Evolutionary conservation across 2,888 invertebrate species (phyloP).

Genomic region (Leptothorax acervorum): DNA sequence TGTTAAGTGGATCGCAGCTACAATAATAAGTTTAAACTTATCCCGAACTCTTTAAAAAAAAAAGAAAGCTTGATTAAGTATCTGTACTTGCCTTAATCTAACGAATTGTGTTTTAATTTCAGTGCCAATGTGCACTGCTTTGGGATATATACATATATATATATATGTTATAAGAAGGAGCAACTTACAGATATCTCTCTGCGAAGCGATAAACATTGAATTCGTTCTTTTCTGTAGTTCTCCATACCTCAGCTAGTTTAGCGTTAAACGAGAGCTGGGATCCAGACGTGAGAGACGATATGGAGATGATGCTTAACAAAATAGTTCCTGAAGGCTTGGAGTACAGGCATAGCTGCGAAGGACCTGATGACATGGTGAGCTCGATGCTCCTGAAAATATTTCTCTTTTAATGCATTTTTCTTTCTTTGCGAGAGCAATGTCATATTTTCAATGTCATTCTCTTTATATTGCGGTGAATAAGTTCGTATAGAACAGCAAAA

Average conservation of each 20-base stretch:
- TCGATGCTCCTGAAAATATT: background rate
- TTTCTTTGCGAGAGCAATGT: background rate
- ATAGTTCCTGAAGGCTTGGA: conserved; percentile 98
- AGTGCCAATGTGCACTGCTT: background rate
- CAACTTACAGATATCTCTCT: background rate
- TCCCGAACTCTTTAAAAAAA: too few relatives aligned
- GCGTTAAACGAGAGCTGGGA: conserved; percentile 99
- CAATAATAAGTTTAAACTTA: too few relatives aligned
- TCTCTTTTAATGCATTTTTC: background rate
- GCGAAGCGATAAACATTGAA: background rate
- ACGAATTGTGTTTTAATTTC: background rate
- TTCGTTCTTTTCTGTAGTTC: conserved; percentile 89
- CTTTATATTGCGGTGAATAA: background rate
- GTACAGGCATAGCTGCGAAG: conserved; percentile 98
- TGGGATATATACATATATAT: background rate
- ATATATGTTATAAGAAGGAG: background rate
- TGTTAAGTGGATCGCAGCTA: too few relatives aligned
- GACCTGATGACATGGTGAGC: conserved; percentile 98
- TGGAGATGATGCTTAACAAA: conserved; percentile 99
- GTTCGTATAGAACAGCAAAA: background rate
- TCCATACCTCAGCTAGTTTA: conserved; percentile 99
- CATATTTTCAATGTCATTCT: background rate
- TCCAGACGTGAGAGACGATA: conserved; percentile 98
- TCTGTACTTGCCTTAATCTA: background rate
- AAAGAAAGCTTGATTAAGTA: background rate